Evolutionary conservation across 64 coral and sea anemone species (phyloP).

Genomic region (Dendronephthya gigantea): DNA sequence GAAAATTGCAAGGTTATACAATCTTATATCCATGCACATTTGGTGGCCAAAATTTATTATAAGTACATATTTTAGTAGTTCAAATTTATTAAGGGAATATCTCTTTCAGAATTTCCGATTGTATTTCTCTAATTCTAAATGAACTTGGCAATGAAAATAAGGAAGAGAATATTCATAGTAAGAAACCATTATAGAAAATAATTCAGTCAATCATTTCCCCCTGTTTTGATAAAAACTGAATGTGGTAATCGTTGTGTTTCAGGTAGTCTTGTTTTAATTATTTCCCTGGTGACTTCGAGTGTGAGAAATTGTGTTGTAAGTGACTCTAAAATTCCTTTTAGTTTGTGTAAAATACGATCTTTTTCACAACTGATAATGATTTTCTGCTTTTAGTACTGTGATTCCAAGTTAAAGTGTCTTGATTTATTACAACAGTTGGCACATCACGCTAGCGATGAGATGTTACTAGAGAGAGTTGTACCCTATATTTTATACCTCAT

Average conservation of each 20-base stretch:
- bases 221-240: too few relatives aligned
- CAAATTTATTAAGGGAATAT: too few relatives aligned
- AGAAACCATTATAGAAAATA: background rate
- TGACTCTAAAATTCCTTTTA: too few relatives aligned
- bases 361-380: background rate
- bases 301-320: constrained; percentile 81
- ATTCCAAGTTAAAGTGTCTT: constrained; percentile 69
- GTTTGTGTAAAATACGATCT: background rate
- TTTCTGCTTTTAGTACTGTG: constrained; percentile 55
- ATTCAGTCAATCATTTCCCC: too few relatives aligned
- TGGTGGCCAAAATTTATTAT: too few relatives aligned
- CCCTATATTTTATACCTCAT: constrained; percentile 90
- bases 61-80: too few relatives aligned
- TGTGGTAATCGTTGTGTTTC: too few relatives aligned
- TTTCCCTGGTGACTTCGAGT: constrained; percentile 78
- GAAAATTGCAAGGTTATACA: constrained; percentile 66
- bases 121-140: background rate
- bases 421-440: constrained; percentile 63
- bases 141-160: background rate
- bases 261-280: constrained; percentile 83
- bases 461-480: constrained; percentile 64
- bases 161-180: background rate
- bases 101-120: background rate
- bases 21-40: too few relatives aligned
- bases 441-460: constrained; percentile 66